Evolutionary conservation across 1,140 invertebrate species (phyloP), one percentile per base, ranked within the genome.

Genomic region (Drosophila pseudoobscura): DNA sequence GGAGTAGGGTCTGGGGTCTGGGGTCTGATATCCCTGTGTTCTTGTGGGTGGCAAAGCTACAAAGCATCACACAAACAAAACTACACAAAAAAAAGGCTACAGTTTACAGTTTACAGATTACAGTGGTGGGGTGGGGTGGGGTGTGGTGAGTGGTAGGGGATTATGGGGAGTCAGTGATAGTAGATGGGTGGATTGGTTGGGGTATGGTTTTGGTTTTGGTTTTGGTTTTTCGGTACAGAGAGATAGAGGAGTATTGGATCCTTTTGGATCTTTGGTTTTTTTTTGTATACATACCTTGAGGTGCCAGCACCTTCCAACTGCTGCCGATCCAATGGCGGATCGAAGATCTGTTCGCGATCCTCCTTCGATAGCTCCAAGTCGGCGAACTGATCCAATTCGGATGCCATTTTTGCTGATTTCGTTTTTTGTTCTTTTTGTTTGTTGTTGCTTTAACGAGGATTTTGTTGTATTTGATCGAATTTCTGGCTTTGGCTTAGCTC

Each of bases 301-400:
- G 90, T 91, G 85, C 88, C 84, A 91, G 91, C 84, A 91, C 84
- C 90, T 91, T 91, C 91, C 88, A 90, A 54, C 80, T 90, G 90
- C 82, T 89, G 89, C 75, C 89, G 89, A 80, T 91, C 90, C 70
- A 91, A 78, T 47, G 91, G 91, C 64, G 91, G 91, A 87, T 92
- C 91, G 69, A 92, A 92, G 64, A 92, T 92, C 72, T 92, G 91
- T 82, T 92, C 91, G 24, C 91, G 91, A 91, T 92, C 91, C 68
- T 92, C 91, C 82, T 92, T 92, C 54, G 91, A 91, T 56, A 92
- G 74, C 80, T 92, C 91, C 78, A 92, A 79, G 52, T 92, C 91
- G 74, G 91, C 91, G 79, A 92, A 92, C 90, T 92, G 91, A 80
- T 92, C 91, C 75, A 91, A 74, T 87, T 92, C 91, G 62, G 91